Percentiles rank a stretch among this genome's conserved stretches.
Conservation (phyloP, 1,140 invertebrate species). For the Bombus turneri region DNA sequence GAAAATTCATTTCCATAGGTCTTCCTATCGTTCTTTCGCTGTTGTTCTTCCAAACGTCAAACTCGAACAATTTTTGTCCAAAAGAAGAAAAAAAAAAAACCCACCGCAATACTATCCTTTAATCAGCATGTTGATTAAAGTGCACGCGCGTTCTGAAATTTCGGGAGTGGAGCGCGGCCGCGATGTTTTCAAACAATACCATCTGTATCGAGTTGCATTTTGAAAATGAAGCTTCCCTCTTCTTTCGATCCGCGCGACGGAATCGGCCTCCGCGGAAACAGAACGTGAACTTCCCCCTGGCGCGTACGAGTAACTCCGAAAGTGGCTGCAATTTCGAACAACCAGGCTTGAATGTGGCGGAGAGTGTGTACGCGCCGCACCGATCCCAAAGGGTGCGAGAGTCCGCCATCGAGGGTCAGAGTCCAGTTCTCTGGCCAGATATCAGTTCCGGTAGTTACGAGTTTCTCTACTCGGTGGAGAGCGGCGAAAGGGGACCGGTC, state of each 20-base stretch:
- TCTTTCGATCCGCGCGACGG: background rate
- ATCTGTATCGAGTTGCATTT: constrained; percentile 5
- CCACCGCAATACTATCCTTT: background rate
- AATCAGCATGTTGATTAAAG: constrained; percentile 5
- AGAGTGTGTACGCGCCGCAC: background rate
- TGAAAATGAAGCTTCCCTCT: constrained; percentile 10
- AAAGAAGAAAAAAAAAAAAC: background rate
- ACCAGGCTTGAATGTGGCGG: background rate
- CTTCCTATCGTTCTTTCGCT: background rate
- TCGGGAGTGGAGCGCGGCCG: background rate
- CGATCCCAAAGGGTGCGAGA: constrained; percentile 23
- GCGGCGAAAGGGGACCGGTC: background rate
- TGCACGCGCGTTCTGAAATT: background rate
- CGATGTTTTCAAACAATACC: background rate
- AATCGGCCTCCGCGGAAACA: constrained; percentile 2
- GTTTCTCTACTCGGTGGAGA: constrained; percentile 42
- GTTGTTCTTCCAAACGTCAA: no score
- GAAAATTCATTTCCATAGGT: constrained; percentile 14
- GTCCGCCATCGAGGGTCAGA: background rate
- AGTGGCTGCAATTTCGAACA: constrained; percentile 64
- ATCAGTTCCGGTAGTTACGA: constrained; percentile 67
- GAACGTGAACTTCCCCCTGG: constrained; percentile 34
- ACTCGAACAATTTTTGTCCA: background rate
- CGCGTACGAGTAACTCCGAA: constrained; percentile 58
- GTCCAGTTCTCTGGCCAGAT: constrained; percentile 58